Base-by-base conservation (phyloP, 2,888 invertebrate genomes). In the Brenthis daphne region DNA sequence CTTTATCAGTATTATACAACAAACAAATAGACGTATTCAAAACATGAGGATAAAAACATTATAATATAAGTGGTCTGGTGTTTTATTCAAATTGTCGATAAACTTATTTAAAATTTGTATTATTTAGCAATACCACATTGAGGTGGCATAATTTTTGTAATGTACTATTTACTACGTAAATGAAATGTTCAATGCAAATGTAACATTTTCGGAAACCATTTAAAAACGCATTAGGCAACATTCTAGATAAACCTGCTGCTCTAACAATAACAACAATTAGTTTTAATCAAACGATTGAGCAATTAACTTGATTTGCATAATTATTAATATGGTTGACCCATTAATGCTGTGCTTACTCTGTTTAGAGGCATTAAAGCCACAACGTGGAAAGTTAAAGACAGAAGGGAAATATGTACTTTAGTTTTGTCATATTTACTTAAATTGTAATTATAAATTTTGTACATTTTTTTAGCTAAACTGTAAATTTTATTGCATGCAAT, bases 271-370 rank as follows among this genome's bases (percentile, higher is more conserved):
- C 33, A 66, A 65, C 50, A 48, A 69, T 67, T 69, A 61, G 57
- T 65, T 67, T 60, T 61, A 69, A 69, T 69, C 16, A 60, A 63
- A 67, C 54, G 64, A 69, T 65, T 69, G 67, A 57, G 57, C 67
- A 67, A 72, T 69, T 71, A 71, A 63, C 57, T 57, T 65, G 57
- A 67, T 72, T 67, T 67, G 64, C 64, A 55, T 63, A 65, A 72
- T 65, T 64, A 71, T 48, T 67, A 63, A 68, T 68, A 68, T 47
- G 63, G 57, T 64, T 65, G 63, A 63, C 53, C 57, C 57, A 69
- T 71, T 66, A 68, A 50, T 64, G 33, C 29, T 50, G 24, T 54
- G 29, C 47, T 48, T 53, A 61, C 65, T 29, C 16, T 65, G 48
- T 4, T 64, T 29, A 24, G 43, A 51, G 50, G 16, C 48, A 24